Evolutionary conservation across 2,888 invertebrate species (phyloP).

Genomic region (Cantharis flavilabris): DNA sequence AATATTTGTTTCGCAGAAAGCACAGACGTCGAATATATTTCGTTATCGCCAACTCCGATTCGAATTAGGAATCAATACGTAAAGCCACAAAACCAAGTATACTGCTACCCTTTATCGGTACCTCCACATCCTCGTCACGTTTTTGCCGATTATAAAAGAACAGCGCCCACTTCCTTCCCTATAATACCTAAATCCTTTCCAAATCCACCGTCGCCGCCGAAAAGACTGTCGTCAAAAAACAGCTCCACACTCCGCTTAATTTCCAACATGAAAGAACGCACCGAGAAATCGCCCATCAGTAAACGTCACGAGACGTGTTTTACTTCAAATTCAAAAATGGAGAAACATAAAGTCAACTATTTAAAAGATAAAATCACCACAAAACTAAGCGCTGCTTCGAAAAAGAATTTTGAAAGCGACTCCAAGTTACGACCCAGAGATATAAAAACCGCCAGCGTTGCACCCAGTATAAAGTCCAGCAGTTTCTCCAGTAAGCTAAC

Average conservation of each 20-base stretch:
- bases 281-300: slow-evolving; percentile 45
- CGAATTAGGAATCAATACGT: slow-evolving; percentile 69
- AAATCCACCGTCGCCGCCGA: slow-evolving; percentile 72
- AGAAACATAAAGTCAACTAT: slow-evolving; percentile 63
- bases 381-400: slow-evolving; percentile 56
- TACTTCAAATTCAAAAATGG: slow-evolving; percentile 46
- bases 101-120: slow-evolving; percentile 64
- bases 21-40: slow-evolving; percentile 79
- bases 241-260: slow-evolving; percentile 71
- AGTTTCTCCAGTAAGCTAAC: slow-evolving; percentile 52
- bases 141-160: slow-evolving; percentile 65
- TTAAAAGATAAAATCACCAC: slow-evolving; percentile 66
- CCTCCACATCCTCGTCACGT: slow-evolving; percentile 56
- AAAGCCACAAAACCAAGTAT: slow-evolving; percentile 60
- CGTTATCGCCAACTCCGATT: slow-evolving; percentile 80
- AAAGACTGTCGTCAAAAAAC: slow-evolving; percentile 75
- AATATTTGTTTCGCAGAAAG: slow-evolving; percentile 67
- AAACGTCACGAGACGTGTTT: slow-evolving; percentile 61
- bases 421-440: slow-evolving; percentile 43
- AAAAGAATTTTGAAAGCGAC: slow-evolving; percentile 31
- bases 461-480: slow-evolving; percentile 44
- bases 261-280: slow-evolving; percentile 57
- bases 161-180: slow-evolving; percentile 68
- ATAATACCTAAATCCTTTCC: slow-evolving; percentile 70
- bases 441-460: slow-evolving; percentile 46